Conservation (phyloP, 2,888 invertebrate genomes). For the Drosophila picticornis region DNA sequence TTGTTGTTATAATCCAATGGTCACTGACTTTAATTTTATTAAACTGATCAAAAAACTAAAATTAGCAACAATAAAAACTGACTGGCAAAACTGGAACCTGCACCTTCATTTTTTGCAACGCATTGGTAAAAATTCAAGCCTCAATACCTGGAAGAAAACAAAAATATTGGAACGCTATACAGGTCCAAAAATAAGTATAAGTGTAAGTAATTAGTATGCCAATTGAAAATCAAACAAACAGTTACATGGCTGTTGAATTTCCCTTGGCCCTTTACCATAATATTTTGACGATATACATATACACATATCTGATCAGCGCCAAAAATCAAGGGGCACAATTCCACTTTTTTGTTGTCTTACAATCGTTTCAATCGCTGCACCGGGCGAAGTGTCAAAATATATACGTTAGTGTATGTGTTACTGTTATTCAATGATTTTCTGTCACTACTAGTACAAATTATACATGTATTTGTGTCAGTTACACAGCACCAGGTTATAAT, state of each 20-base stretch:
- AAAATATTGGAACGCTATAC: neutral
- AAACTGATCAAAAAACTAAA: neutral
- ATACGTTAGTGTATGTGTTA: neutral
- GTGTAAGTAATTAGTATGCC: neutral
- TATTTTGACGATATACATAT: neutral
- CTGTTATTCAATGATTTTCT: conserved; percentile 3
- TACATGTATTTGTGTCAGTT: conserved; percentile 4
- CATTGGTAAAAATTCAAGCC: neutral
- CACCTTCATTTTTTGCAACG: neutral
- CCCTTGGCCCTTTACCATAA: neutral
- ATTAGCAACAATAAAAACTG: neutral
- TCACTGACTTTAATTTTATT: neutral
- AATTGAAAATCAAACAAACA: neutral
- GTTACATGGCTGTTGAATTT: neutral
- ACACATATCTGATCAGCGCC: neutral
- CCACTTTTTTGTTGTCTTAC: neutral
- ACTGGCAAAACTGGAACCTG: neutral
- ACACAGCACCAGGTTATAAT: conserved; percentile 3
- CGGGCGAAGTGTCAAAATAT: neutral
- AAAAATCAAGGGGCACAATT: neutral
- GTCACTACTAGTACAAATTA: neutral
- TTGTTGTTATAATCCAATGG: neutral
- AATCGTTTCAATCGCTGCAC: neutral
- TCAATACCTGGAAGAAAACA: neutral
- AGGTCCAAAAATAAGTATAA: neutral